Evolutionary conservation across 2,888 invertebrate genomes (phyloP).

Genomic region (Pilophorus perplexus): DNA sequence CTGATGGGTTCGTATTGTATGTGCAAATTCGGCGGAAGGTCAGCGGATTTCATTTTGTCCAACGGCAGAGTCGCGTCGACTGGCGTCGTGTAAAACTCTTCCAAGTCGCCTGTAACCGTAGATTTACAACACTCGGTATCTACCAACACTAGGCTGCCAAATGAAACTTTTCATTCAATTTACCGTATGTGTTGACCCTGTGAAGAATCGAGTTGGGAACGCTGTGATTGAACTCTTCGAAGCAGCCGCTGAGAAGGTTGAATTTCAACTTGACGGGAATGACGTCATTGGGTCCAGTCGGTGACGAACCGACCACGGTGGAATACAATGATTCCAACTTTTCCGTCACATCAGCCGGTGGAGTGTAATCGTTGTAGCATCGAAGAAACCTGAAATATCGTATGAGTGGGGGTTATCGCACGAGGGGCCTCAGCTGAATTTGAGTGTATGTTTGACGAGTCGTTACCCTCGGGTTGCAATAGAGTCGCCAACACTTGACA

Average conservation of each 20-base stretch:
- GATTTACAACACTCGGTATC: background rate
- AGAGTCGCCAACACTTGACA: conserved; percentile 61
- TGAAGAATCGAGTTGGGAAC: conserved; percentile 82
- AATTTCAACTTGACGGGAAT: conserved; percentile 59
- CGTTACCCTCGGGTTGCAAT: conserved; percentile 72
- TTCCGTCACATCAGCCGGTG: conserved; percentile 64
- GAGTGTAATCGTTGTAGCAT: conserved; percentile 69
- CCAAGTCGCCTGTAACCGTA: conserved; percentile 61
- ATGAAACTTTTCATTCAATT: background rate
- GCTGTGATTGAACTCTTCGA: conserved; percentile 67
- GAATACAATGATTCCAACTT: conserved; percentile 62
- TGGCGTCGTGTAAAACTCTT: conserved; percentile 68
- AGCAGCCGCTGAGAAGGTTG: conserved; percentile 67
- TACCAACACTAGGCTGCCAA: background rate
- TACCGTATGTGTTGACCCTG: conserved; percentile 69
- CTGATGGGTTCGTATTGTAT: conserved; percentile 75
- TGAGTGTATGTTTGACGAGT: too few species aligned
- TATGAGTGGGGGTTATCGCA: too few species aligned
- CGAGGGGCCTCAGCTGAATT: too few species aligned
- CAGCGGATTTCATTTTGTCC: conserved; percentile 65
- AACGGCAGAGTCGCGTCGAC: conserved; percentile 69
- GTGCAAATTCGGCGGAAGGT: conserved; percentile 84
- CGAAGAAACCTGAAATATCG: conserved; percentile 64
- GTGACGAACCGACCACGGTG: conserved; percentile 55
- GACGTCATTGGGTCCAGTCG: conserved; percentile 52